A percentile compares a stretch with the other conserved stretches of the same genome.
Evolutionary conservation across 2,888 invertebrate species (phyloP).

Genomic region (Tetropium fuscum): DNA sequence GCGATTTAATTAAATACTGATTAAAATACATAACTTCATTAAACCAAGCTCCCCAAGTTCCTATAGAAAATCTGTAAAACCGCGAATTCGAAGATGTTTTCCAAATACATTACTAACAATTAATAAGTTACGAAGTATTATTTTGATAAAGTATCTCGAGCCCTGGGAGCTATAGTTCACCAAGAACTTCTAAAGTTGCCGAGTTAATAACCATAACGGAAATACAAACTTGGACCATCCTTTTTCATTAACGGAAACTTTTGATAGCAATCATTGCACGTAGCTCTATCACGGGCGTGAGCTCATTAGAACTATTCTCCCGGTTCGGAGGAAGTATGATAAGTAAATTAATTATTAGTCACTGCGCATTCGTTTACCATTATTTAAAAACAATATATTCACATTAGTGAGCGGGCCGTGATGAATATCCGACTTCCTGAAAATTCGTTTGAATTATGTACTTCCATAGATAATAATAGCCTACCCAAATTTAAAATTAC

Average conservation of each 20-base stretch:
- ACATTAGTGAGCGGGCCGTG: not conserved
- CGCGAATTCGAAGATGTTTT: constrained; percentile 50
- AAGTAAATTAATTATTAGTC: constrained; percentile 13
- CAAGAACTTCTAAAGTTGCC: constrained; percentile 54
- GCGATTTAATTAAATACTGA: constrained; percentile 46
- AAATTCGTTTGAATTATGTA: not conserved
- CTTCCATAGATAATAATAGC: not conserved
- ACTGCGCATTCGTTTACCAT: constrained; percentile 5
- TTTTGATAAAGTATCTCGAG: constrained; percentile 59
- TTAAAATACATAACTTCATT: constrained; percentile 33
- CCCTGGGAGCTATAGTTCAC: constrained; percentile 54
- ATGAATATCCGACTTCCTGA: too few species aligned
- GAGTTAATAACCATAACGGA: constrained; percentile 61
- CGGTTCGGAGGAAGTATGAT: constrained; percentile 4
- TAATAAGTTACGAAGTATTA: constrained; percentile 61
- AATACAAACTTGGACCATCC: constrained; percentile 61
- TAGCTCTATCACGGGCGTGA: constrained; percentile 25
- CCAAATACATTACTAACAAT: constrained; percentile 57
- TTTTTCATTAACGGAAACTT: constrained; percentile 60
- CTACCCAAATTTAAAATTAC: too few species aligned
- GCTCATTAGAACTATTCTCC: constrained; percentile 11
- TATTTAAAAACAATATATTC: constrained; percentile 9
- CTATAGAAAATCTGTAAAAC: constrained; percentile 43
- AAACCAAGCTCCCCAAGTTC: constrained; percentile 23
- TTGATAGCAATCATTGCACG: constrained; percentile 51